A percentile compares a stretch with the other conserved stretches of the same genome.
Conservation (phyloP, 2,888 invertebrate species). For the Oasisia sp. region DNA sequence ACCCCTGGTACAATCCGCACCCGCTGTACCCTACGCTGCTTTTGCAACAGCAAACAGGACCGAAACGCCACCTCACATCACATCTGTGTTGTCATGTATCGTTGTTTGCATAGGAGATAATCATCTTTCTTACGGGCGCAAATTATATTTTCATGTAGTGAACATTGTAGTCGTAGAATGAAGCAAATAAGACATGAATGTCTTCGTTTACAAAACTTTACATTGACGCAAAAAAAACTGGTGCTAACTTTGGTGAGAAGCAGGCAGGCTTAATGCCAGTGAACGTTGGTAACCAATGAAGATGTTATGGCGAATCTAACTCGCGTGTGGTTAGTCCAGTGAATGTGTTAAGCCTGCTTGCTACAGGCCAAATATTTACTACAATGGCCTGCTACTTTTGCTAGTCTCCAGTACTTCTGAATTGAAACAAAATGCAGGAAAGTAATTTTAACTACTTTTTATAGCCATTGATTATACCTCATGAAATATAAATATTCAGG, state of each 20-base stretch:
- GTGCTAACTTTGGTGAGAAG: not conserved
- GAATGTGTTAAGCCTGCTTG: not conserved
- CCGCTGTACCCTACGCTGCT: not conserved
- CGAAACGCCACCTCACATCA: not conserved
- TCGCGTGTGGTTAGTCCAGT: not conserved
- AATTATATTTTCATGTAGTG: conserved; percentile 17
- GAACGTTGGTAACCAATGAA: not conserved
- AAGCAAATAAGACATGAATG: not conserved
- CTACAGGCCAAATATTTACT: not conserved
- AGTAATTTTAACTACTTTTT: not conserved
- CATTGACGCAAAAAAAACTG: not conserved
- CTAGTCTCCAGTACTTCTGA: not conserved
- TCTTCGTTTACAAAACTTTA: not conserved
- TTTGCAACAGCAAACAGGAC: not conserved
- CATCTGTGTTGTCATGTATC: not conserved
- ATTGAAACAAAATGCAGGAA: not conserved
- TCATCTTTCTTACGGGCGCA: conserved; percentile 10
- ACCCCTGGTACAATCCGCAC: not conserved
- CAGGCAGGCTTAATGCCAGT: not conserved
- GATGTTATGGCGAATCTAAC: not conserved
- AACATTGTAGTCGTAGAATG: not conserved
- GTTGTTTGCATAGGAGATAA: conserved; percentile 9
- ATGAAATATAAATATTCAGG: not conserved
- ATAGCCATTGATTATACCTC: not conserved
- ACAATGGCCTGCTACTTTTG: not conserved